Percentiles rank a stretch among this genome's conserved stretches.
Conservation (phyloP, 1,140 invertebrate species). For the Pachyrhynchus sulphureomaculatus region DNA sequence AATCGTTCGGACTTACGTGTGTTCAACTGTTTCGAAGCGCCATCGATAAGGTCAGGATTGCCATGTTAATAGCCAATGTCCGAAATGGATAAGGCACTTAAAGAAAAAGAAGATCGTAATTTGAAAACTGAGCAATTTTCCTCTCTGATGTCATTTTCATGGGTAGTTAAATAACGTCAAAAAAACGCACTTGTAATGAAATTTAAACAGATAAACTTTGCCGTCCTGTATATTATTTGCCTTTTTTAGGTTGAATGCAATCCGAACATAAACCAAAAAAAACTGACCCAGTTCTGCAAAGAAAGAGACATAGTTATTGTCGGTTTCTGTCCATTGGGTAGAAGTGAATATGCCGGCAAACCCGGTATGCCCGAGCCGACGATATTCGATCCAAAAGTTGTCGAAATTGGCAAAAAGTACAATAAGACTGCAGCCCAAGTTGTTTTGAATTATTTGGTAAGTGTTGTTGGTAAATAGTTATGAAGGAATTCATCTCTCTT, state of each 20-base stretch:
- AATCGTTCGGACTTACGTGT: no score
- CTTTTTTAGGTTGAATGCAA: conserved; percentile 66
- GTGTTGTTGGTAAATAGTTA: background rate
- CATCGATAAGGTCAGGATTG: no score
- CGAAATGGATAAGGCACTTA: no score
- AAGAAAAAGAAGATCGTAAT: no score
- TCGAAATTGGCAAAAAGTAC: conserved; percentile 64
- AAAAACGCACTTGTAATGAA: no score
- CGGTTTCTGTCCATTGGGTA: conserved; percentile 64
- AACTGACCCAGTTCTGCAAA: conserved; percentile 66
- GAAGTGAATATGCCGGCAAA: conserved; percentile 52
- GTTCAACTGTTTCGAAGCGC: no score
- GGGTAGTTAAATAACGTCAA: no score
- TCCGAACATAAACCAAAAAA: conserved; percentile 68
- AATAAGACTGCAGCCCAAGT: conserved; percentile 70
- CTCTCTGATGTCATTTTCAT: no score
- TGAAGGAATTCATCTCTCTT: background rate
- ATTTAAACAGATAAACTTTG: no score
- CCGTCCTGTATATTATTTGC: no score
- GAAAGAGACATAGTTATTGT: conserved; percentile 59
- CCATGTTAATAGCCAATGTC: no score
- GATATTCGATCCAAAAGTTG: conserved; percentile 60
- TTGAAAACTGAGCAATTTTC: no score
- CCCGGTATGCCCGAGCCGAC: conserved; percentile 57
- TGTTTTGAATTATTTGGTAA: conserved; percentile 66